Base-by-base conservation (phyloP, 2,113 vertebrate genomes). In the Pycnonotus jocosus region DNA sequence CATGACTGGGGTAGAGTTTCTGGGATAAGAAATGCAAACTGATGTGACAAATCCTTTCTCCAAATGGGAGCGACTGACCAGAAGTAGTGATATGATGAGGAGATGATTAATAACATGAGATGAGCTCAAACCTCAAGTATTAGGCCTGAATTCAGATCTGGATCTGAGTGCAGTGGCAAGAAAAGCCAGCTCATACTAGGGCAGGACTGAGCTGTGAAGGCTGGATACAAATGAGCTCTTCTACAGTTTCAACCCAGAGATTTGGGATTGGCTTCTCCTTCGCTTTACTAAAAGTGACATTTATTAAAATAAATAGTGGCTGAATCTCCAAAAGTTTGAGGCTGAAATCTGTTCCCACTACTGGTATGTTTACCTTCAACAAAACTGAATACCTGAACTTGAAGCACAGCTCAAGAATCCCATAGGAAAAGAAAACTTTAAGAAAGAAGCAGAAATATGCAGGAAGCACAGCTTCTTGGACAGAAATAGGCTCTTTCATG, bases 311-410 rank as follows among this genome's bases (percentile, higher is more conserved):
- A 90, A 92, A 83, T 70, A 12, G 17, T 66, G 47, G 20, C 19
- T 47, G 50, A 91, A 73, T 47, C 21, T 85, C 66, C 33, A 71
- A 56, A 91, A 85, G n/a, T 66, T 91, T 51, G 38, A 80, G 44
- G 51, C 35, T 73, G 45, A 87, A 76, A 38, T 61, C 20, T 66
- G 42, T 54, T 95, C 42, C 66, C 7, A 12, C 42, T 60, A 20
- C 50, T 82, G 62, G 19, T 31, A 69, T 74, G 51, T 91, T 95
- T 94, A 73, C 62, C 45, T 88, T 74, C 35, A 95, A 71, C 50
- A 73, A 88, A 88, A 81, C n/a, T 51, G 81, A 95, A 93, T 62
- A 88, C 72, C 93, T 94, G 90, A 79, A 76, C 48, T 37, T 51
- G 86, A 90, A 90, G 37, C 35, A 38, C 23, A 76, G 86, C 50